Percentiles rank a stretch among this genome's conserved stretches.
Evolutionary conservation across 2,113 vertebrate species (phyloP).

Genomic region (Stigmatopora argus): DNA sequence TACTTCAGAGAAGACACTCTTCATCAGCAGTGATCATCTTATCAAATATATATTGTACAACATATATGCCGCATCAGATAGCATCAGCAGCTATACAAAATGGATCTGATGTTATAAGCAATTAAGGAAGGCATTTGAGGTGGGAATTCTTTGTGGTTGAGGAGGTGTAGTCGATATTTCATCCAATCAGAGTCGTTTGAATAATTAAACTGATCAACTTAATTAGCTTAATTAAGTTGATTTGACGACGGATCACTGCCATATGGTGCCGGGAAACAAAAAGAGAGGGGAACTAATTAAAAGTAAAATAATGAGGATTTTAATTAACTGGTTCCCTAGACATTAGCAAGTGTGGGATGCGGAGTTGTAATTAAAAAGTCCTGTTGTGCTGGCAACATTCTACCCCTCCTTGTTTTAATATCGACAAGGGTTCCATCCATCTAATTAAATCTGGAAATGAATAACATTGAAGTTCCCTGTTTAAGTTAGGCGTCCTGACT

Average conservation of each 20-base stretch:
- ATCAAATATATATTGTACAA: neutral
- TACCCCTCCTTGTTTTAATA: conserved; percentile 66
- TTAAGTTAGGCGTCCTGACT: conserved; percentile 45
- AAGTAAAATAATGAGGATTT: conserved; percentile 76
- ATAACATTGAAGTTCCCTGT: conserved; percentile 69
- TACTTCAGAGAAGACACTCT: too few relatives aligned
- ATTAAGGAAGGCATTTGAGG: conserved; percentile 6
- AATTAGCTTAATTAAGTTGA: conserved; percentile 74
- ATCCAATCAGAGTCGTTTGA: conserved; percentile 69
- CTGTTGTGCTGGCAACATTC: conserved; percentile 73
- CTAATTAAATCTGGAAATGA: conserved; percentile 79
- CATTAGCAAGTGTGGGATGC: conserved; percentile 63
- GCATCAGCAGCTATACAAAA: neutral
- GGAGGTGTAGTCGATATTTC: conserved; percentile 27
- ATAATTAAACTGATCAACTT: conserved; percentile 74
- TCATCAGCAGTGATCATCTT: too few relatives aligned
- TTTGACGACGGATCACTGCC: conserved; percentile 70
- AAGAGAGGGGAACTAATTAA: conserved; percentile 75
- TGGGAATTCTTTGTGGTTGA: conserved; percentile 4
- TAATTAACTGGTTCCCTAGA: conserved; percentile 77
- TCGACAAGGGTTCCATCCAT: conserved; percentile 70
- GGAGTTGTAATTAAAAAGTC: conserved; percentile 76
- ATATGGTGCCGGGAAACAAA: conserved; percentile 76
- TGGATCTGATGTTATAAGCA: neutral
- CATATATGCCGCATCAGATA: neutral